These are phyloP conservation scores for Philereme vetulata DNA, from an alignment of 2,888 invertebrate genomes.

Conservation along the genomic window DNA sequence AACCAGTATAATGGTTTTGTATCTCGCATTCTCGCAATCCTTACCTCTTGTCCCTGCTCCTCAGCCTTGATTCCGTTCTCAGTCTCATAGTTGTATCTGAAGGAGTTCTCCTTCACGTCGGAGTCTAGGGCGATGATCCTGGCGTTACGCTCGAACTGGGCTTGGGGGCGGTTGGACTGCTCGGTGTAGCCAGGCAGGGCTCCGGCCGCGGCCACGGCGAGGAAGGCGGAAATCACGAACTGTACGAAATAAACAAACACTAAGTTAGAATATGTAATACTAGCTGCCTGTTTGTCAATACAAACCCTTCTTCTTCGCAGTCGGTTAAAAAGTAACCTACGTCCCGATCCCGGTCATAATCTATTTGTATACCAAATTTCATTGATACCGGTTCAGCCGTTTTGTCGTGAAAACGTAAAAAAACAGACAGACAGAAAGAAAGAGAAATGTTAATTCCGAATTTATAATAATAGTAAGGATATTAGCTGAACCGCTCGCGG, in stretches of 20 bases:
- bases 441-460: too few species aligned
- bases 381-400: not conserved
- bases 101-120: conserved; percentile 74
- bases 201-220: conserved; percentile 68
- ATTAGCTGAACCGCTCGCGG: too few species aligned
- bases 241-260: conserved; percentile 42
- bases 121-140: conserved; percentile 70
- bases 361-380: not conserved
- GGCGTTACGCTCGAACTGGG: conserved; percentile 66
- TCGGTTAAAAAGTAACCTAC: not conserved
- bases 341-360: not conserved
- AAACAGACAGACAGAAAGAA: too few species aligned
- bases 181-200: conserved; percentile 61
- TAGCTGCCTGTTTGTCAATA: too few species aligned
- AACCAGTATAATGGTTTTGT: too few species aligned
- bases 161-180: conserved; percentile 73
- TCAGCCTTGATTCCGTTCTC: conserved; percentile 79
- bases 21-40: conserved; percentile 17
- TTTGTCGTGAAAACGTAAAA: not conserved
- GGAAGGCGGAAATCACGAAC: conserved; percentile 69
- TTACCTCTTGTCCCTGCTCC: conserved; percentile 75
- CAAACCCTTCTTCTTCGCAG: too few species aligned
- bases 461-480: too few species aligned
- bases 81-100: conserved; percentile 76
- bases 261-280: not conserved